Evolutionary conservation across 2,113 vertebrate species (phyloP).

Genomic region (Eudyptes chrysolophus): DNA sequence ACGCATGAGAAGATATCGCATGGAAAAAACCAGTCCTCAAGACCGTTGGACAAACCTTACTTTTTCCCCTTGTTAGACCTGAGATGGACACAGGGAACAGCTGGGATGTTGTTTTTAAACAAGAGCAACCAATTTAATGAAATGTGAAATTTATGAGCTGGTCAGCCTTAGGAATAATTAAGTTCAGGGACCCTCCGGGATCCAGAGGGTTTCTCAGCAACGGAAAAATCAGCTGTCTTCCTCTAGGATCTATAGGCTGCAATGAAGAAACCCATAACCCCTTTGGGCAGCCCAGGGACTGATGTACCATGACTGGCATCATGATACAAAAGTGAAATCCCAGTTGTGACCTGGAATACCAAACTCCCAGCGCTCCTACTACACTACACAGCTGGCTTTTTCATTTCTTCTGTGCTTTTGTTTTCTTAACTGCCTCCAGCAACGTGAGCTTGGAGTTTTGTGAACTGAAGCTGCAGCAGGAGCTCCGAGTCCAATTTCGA

Average conservation of each 20-base stretch:
- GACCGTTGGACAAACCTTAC: neutral
- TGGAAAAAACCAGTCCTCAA: neutral
- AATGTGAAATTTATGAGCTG: conserved; percentile 1
- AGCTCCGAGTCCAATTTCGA: neutral
- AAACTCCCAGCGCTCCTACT: neutral
- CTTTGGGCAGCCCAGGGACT: neutral
- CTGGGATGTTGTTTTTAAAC: neutral
- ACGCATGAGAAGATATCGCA: neutral
- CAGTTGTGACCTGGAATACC: neutral
- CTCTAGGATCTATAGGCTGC: neutral
- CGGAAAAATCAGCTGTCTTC: conserved; percentile 28
- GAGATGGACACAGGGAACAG: neutral
- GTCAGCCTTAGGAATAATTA: neutral
- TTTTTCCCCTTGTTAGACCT: neutral
- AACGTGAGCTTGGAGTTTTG: neutral
- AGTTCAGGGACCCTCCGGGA: neutral
- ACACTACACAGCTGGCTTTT: neutral
- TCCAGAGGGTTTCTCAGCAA: neutral
- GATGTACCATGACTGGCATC: neutral
- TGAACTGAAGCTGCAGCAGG: neutral
- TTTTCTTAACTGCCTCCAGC: neutral
- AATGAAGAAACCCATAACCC: neutral
- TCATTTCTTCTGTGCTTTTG: neutral
- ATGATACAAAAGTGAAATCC: neutral
- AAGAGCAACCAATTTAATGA: neutral